phyloP scores from a whole-genome alignment of 2,113 vertebrate species.

The Rhinoderma darwinii region DNA sequence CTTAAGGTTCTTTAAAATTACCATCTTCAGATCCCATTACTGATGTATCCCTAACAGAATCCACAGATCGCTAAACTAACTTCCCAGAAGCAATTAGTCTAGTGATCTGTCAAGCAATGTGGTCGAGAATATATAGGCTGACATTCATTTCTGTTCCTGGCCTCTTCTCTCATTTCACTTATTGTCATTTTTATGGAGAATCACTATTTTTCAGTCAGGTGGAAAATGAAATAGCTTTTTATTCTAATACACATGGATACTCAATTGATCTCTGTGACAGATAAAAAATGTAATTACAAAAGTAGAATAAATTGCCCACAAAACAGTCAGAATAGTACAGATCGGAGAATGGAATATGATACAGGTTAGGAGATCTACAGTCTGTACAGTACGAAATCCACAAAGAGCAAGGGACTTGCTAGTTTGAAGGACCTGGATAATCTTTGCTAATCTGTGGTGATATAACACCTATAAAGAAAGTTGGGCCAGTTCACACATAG shows the following conservation, averaged over 20 bases:
- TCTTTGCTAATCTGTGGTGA: neutral
- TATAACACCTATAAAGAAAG: no score
- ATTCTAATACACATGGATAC: conserved; percentile 55
- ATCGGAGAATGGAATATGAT: conserved; percentile 15
- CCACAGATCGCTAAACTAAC: conserved; percentile 20
- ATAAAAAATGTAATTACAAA: conserved; percentile 52
- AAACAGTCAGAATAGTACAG: neutral
- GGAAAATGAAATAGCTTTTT: conserved; percentile 56
- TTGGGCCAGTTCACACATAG: no score
- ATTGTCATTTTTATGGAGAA: conserved; percentile 58
- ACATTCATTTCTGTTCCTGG: conserved; percentile 18
- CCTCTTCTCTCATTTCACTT: conserved; percentile 35
- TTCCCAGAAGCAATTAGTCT: conserved; percentile 41
- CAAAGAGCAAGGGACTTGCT: neutral
- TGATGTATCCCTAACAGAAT: neutral
- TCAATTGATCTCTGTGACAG: conserved; percentile 48
- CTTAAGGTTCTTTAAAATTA: neutral
- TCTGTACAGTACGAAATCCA: neutral
- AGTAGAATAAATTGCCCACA: conserved; percentile 37
- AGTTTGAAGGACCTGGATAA: neutral
- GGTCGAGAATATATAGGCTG: conserved; percentile 10
- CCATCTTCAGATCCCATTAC: neutral
- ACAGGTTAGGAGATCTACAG: neutral
- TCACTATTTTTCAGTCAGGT: conserved; percentile 56
- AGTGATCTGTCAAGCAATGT: neutral